Base-by-base conservation (phyloP, 2,888 invertebrate genomes). In the Ganaspis brasiliensis region DNA sequence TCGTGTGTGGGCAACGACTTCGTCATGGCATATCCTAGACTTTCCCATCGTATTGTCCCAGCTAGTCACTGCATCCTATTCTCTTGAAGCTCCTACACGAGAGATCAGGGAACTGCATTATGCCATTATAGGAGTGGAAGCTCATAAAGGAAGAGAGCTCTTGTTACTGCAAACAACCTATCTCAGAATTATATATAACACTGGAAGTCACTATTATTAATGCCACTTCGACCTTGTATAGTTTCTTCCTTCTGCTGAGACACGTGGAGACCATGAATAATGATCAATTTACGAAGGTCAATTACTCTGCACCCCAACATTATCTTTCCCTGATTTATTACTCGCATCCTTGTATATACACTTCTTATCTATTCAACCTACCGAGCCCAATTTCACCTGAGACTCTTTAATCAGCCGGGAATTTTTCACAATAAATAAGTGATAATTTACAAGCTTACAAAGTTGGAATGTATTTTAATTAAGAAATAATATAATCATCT, bases 1-100 rank as follows among this genome's bases (percentile, higher is more conserved):
- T 59, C 57, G 57, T 59, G 57, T 59, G 57, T 59, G 57, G 57
- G 57, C 57, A 26, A 31, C 8, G 57, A 59, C 57, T 59, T 59
- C n/a, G 57, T 59, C 57, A 59, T 59, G 57, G n/a, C 16, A 26
- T 59, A 31, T 31, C 57, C 26, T n/a, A 31, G 57, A 59, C 57
- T 59, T 31, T 59, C 57, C 31, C 16, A 55, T 55, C 26, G 14
- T n/a, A 31, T 59, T 26, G 31, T 49, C 16, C 31, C 57, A n/a
- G n/a, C n/a, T n/a, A n/a, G n/a, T n/a, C n/a, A 31, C 31, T 31
- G 31, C 31, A 59, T 59, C 24, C 57, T 57, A 57, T 57, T 57
- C 24, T 57, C 57, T 57, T 24, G 57, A 57, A 21, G 57, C 26
- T 59, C 26, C 57, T 59, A 59, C 26, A 59, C n/a, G n/a, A 26